Evolutionary conservation across 1,140 invertebrate genomes (phyloP).

Genomic region (Ceratitis capitata): DNA sequence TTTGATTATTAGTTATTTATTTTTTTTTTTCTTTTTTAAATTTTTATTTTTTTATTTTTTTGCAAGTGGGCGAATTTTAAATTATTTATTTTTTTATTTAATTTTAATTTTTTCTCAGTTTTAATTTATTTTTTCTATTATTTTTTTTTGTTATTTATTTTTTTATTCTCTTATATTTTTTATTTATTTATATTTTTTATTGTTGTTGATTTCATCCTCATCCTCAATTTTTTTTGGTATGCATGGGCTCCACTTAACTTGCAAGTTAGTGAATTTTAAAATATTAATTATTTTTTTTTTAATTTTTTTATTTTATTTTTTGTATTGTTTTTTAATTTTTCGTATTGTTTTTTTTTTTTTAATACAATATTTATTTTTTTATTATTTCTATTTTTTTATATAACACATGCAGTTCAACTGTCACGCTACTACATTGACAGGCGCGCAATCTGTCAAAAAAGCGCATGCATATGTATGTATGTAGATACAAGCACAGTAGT

Average conservation of each 20-base stretch:
- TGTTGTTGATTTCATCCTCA: background rate
- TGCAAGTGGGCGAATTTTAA: background rate
- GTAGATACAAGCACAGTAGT: background rate
- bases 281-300: background rate
- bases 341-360: background rate
- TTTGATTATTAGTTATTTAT: no score
- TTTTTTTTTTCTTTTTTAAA: no score
- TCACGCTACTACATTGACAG: slow-evolving; percentile 11
- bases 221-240: background rate
- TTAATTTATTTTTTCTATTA: background rate
- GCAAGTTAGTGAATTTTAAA: no score
- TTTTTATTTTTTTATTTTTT: no score
- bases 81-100: background rate
- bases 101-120: background rate
- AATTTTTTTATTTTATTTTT: background rate
- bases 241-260: no score
- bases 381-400: background rate
- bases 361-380: background rate
- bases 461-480: background rate
- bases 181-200: background rate
- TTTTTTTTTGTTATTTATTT: background rate
- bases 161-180: background rate
- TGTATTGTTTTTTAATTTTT: background rate
- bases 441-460: background rate
- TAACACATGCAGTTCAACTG: background rate